phyloP scores from a whole-genome alignment of 2,797 vertebrate species.

The Spinibarbus caldwelli region DNA sequence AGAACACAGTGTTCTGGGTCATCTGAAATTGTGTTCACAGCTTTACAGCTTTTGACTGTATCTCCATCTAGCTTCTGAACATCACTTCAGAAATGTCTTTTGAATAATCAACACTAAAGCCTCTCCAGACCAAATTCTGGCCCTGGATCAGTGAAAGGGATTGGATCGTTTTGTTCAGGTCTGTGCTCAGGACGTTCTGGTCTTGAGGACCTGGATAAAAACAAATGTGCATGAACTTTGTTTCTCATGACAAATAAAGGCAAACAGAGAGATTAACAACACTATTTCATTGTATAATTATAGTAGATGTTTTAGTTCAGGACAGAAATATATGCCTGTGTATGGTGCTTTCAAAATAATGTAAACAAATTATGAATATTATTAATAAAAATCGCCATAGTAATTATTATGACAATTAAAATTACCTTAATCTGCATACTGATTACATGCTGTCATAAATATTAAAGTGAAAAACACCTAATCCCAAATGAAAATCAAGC shows the following conservation, averaged over 20 bases:
- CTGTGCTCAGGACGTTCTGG: neutral
- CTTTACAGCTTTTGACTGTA: constrained; percentile 23
- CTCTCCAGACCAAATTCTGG: constrained; percentile 9
- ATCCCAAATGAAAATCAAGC: constrained; percentile 25
- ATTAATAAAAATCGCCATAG: neutral
- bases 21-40: constrained; percentile 21
- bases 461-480: neutral
- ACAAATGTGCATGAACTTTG: neutral
- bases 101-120: constrained; percentile 33
- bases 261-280: neutral
- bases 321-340: neutral
- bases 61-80: constrained; percentile 37
- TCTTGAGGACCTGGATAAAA: neutral
- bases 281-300: neutral
- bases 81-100: constrained; percentile 34
- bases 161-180: neutral
- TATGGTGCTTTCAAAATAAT: neutral
- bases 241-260: neutral
- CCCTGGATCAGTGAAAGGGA: constrained; percentile 18
- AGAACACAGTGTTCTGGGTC: constrained; percentile 42
- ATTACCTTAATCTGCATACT: neutral
- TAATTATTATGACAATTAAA: constrained; percentile 15
- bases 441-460: constrained; percentile 13
- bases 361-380: neutral
- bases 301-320: neutral